Conservation (phyloP, 2,888 invertebrate genomes). For the Chouioia cunea region DNA sequence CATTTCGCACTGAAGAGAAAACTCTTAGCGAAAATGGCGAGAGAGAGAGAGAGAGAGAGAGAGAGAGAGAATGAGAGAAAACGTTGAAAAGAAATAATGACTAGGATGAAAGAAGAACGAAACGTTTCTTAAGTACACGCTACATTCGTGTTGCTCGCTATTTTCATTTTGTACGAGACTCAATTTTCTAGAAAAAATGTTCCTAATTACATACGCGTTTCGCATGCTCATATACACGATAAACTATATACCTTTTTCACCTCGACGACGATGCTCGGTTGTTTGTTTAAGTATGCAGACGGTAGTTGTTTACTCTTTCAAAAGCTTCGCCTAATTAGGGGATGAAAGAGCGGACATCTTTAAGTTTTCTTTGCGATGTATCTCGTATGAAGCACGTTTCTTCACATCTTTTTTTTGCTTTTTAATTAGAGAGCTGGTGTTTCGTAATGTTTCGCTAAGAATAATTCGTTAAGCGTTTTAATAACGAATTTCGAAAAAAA, state of each 20-base stretch:
- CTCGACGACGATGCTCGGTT: too few species aligned
- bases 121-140: conserved; percentile 17
- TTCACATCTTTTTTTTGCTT: too few species aligned
- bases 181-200: conserved; percentile 41
- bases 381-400: too few species aligned
- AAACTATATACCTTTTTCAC: too few species aligned
- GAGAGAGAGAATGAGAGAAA: not conserved
- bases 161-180: conserved; percentile 29
- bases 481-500: too few species aligned
- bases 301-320: too few species aligned
- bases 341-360: not conserved
- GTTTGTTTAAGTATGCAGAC: too few species aligned
- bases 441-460: too few species aligned
- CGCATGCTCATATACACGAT: not conserved
- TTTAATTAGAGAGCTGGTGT: too few species aligned
- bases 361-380: too few species aligned
- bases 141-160: conserved; percentile 1
- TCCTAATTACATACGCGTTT: conserved; percentile 32
- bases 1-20: not conserved
- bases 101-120: too few species aligned
- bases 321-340: conserved; percentile 26
- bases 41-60: not conserved
- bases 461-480: too few species aligned
- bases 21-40: conserved; percentile 15
- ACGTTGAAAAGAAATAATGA: conserved; percentile 6